Conservation (phyloP, 2,888 invertebrate genomes). For the Cyaniris semiargus region DNA sequence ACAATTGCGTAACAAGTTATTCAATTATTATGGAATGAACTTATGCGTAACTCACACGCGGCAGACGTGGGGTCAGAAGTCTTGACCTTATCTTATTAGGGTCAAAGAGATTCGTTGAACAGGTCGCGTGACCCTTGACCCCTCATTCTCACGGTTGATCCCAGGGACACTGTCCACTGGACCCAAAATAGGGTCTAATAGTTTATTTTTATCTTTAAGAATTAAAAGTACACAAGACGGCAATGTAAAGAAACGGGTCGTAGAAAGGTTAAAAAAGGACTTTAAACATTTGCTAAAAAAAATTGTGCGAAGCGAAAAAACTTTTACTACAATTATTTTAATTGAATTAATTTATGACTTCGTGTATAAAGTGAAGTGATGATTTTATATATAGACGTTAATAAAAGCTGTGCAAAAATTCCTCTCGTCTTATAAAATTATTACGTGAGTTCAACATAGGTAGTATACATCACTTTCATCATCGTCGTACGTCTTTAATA, state of each 20-base stretch:
- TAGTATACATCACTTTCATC: too few relatives aligned
- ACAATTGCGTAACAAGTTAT: not conserved
- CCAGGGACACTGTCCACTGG: constrained; percentile 46
- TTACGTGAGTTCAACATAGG: too few relatives aligned
- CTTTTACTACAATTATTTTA: too few relatives aligned
- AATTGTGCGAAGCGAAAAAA: not conserved
- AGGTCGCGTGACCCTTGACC: constrained; percentile 66
- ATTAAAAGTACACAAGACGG: not conserved
- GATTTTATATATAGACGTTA: not conserved
- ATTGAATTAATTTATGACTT: not conserved
- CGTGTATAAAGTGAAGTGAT: not conserved
- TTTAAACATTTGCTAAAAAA: not conserved
- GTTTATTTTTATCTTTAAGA: constrained; percentile 27
- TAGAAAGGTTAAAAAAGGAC: not conserved
- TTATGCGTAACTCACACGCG: constrained; percentile 35
- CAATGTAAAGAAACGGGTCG: not conserved
- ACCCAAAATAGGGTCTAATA: constrained; percentile 32
- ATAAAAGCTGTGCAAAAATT: too few relatives aligned
- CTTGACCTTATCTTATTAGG: constrained; percentile 60
- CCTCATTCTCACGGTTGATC: constrained; percentile 65
- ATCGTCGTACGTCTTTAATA: too few relatives aligned
- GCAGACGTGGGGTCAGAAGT: constrained; percentile 72
- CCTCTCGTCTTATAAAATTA: too few relatives aligned
- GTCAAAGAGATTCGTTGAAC: constrained; percentile 55
- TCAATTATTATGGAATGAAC: not conserved